Evolutionary conservation across 2,113 vertebrate species (phyloP).

Genomic region (Lophochroa leadbeateri): DNA sequence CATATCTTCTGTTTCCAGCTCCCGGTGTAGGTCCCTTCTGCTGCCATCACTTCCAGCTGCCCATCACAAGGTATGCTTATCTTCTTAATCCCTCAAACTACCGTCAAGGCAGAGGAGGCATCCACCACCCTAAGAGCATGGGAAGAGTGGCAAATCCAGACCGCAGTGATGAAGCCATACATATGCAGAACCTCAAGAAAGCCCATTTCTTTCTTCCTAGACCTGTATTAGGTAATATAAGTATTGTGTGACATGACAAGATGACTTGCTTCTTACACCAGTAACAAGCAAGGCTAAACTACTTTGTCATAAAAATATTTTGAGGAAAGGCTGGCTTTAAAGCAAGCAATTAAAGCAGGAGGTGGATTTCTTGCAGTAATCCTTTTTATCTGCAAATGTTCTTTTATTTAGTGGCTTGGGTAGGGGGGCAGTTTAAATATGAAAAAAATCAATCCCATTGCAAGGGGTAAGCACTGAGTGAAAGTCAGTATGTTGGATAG

Average conservation of each 20-base stretch:
- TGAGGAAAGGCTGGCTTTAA: neutral
- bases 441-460: neutral
- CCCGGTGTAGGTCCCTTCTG: neutral
- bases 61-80: neutral
- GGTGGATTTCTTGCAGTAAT: constrained; percentile 2
- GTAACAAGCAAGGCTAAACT: neutral
- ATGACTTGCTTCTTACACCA: neutral
- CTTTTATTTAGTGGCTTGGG: constrained; percentile 14
- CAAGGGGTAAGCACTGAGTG: neutral
- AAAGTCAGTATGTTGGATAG: constrained; percentile 11
- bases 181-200: neutral
- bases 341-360: neutral
- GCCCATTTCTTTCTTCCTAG: neutral
- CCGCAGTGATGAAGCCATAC: neutral
- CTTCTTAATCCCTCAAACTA: neutral
- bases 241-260: neutral
- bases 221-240: neutral
- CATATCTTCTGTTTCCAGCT: neutral
- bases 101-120: neutral
- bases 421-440: neutral
- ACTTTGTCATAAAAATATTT: neutral
- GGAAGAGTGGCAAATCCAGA: neutral
- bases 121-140: neutral
- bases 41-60: neutral
- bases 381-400: neutral